Base-by-base conservation (phyloP, 2,797 vertebrate species). In the Hippopotamyrus pictus region DNA sequence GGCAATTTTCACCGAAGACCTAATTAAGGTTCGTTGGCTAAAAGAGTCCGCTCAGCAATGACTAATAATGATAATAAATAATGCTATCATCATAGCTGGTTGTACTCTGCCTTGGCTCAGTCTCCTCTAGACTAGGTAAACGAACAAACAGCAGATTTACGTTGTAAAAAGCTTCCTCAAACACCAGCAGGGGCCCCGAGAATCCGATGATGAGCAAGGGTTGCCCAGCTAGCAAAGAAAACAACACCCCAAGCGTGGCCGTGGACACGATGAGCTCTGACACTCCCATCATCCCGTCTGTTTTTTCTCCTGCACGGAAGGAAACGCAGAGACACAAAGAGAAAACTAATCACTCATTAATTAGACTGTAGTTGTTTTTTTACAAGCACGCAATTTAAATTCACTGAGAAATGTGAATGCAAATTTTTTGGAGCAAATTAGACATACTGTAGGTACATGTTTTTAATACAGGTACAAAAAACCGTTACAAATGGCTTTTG, bases 121-220 rank as follows among this genome's bases (percentile, higher is more conserved):
- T 44, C 37, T 84, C 82, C 22, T 48, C 11, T 54, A 59, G 19
- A 57, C 59, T 2, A 87, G 44, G n/a, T 84, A 51, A 84, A 51
- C 0, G 82, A 84, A 25, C 37, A 84, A 51, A 84, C 8, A 5
- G 48, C 48, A 46, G n/a, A 22, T 12, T 51, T 94, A 99, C 98
- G 97, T 97, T 98, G 93, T 97, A 99, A 93, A 97, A 99, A 62
- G 98, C 98, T 94, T 99, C 98, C 93, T 99, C 98, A 92, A 99
- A 99, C 91, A 99, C 97, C 86, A 99, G 94, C 89, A 99, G 94
- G 0, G 98, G 98, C 90, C 98, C 98, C 0, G 98, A 99, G 93
- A 99, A 99, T 89, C 98, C 98, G 2, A 99, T 98, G 91, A 99
- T 97, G 88, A 99, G 98, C 82, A 99, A 96, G 0, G 98, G 98